Base-by-base conservation (phyloP, 2,113 vertebrate species). In the Oryzias curvinotus region DNA sequence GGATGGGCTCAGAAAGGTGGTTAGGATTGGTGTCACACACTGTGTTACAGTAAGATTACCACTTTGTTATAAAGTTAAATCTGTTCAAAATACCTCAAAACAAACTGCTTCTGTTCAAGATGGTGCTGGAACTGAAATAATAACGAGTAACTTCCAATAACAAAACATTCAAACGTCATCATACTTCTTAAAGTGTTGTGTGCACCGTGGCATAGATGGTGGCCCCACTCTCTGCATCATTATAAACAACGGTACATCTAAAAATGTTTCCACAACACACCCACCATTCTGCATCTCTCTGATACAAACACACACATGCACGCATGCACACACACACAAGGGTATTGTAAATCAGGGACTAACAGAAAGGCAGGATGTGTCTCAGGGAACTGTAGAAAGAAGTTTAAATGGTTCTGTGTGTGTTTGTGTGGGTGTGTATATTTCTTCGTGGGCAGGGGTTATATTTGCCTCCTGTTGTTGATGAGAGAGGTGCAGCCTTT, bases 291-390 rank as follows among this genome's bases (percentile, higher is more conserved):
- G 42, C 14, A 26, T 10, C 7, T 36, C 1, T 10, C 30, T 36
- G 30, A 6, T 6, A 21, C 21, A 10, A 1, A 36, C 30, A 21
- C 21, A 21, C 21, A 21, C 21, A 2, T 2, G 26, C 26, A 21
- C 21, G 2, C 8, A 36, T 8, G 10, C 45, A 53, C 18, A 57
- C 46, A 52, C 51, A 43, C 48, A 10, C 57, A 57, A 19, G 21
- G 25, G 41, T 61, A 68, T 62, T 75, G 68, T 78, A 57, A 71
- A 75, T 46, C 23, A 65, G 58, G 81, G 57, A 46, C 30, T 3
- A 14, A 62, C 28, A 84, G 78, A 80, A 82, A 82, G 67, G 62
- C 78, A 78, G 80, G 80, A 83, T 72, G 75, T 71, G 80, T 78
- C 21, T 59, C 57, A 56, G 19, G 14, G 64, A 46, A 67, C 73